Base-by-base conservation (phyloP, 2,888 invertebrate species). In the Clepsis dumicolana region DNA sequence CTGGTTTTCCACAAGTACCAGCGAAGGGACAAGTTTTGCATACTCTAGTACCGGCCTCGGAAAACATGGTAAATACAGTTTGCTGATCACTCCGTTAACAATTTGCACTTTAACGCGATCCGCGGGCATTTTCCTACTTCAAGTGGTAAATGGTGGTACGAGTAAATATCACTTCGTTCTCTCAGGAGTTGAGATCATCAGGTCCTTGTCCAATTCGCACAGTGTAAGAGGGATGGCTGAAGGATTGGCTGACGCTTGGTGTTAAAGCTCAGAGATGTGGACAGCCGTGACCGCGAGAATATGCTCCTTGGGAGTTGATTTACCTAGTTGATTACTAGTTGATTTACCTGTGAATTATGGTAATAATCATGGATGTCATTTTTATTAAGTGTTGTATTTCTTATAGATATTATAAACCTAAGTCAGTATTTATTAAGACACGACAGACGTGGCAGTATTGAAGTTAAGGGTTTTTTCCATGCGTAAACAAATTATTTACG, bases 61-160 rank as follows among this genome's bases (percentile, higher is more conserved):
- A 38, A 57, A 61, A 61, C 54, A 66, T 61, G 61, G 32, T 61
- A 66, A 48, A 21, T 14, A 48, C 62, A 54, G 52, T 54, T 66
- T 48, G 18, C 61, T 16, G n/a, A 35, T 12, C 18, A 32, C 35
- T 32, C 18, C 35, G 50, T 56, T 61, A 62, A 48, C 54, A 61
- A 53, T 48, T 62, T 38, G 56, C 66, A 56, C n/a, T n/a, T 53
- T 66, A 62, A 29, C 41, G 66, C 29, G 21, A 53, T 44, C 29
- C 65, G 27, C 18, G 35, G 65, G 44, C 14, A 54, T 66, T 62
- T 48, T 27, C 35, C 66, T 56, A 62, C 54, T 61, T n/a, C 44
- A 35, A 48, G 48, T 48, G 35, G 48, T 25, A 61, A 66, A 66
- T 24, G 32, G 35, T 25, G n/a, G 29, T 61, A n/a, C n/a, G n/a